A percentile compares a stretch with the other conserved stretches of the same genome.
Conservation (phyloP, 2,113 vertebrate genomes). For the Rhea pennata region DNA sequence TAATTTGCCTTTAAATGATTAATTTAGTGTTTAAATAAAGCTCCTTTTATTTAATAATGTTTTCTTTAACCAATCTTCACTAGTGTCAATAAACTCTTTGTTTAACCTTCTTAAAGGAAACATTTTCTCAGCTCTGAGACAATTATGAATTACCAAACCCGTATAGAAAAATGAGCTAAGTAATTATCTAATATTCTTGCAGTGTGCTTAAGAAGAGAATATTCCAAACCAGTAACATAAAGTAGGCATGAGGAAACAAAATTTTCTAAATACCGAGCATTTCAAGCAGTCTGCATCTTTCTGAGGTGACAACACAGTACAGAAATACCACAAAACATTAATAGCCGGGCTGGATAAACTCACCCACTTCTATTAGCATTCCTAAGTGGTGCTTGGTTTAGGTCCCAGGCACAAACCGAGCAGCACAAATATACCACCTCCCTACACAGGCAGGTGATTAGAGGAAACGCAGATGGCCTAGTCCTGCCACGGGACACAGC, state of each 20-base stretch:
- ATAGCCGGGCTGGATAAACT: neutral
- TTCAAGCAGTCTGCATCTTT: constrained; percentile 3
- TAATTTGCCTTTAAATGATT: constrained; percentile 92
- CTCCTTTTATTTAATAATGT: constrained; percentile 88
- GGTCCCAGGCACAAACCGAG: neutral
- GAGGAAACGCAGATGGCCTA: accelerated
- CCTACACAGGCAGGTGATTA: accelerated
- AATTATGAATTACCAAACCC: constrained; percentile 79
- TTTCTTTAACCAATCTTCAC: constrained; percentile 87
- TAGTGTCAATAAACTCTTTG: constrained; percentile 89
- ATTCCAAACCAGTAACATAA: constrained; percentile 41
- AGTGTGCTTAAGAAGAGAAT: constrained; percentile 49
- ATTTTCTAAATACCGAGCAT: constrained; percentile 25
- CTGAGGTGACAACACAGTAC: neutral
- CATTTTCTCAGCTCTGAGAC: constrained; percentile 78
- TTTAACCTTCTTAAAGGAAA: constrained; percentile 89
- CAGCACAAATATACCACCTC: neutral
- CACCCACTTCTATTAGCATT: neutral
- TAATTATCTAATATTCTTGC: constrained; percentile 68
- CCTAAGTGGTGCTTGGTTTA: neutral
- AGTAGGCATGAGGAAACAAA: constrained; percentile 1
- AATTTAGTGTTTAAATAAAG: constrained; percentile 90
- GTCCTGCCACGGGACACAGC: neutral
- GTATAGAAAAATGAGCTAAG: constrained; percentile 75
- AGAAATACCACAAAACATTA: constrained; percentile 22